A percentile compares a stretch with the other conserved stretches of the same genome.
Conservation (phyloP, 2,888 invertebrate species). For the Brenthis hecate region DNA sequence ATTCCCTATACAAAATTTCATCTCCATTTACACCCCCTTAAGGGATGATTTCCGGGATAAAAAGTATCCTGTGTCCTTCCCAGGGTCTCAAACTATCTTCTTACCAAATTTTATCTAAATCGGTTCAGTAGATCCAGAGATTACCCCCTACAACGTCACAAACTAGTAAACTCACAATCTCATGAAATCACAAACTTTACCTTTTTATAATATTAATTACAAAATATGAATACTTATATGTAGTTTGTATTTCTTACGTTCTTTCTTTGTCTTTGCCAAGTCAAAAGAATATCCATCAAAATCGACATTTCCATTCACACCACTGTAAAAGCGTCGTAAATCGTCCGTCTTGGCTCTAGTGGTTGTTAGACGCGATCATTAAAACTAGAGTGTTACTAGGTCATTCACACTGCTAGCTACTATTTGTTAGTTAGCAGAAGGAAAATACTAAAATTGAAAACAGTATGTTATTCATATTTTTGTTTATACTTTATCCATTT, state of each 20-base stretch:
- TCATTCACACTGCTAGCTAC: slow-evolving; percentile 30
- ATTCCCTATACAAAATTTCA: no score
- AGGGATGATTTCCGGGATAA: no score
- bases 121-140: no score
- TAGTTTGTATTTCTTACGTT: not conserved
- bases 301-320: slow-evolving; percentile 66
- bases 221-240: not conserved
- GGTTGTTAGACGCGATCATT: slow-evolving; percentile 62
- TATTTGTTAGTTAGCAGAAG: slow-evolving; percentile 14
- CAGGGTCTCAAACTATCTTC: no score
- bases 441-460: slow-evolving; percentile 13
- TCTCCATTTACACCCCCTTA: no score
- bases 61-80: no score
- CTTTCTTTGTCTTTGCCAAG: not conserved
- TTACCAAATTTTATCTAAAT: no score
- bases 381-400: slow-evolving; percentile 48
- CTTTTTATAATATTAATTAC: no score
- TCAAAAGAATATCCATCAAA: slow-evolving; percentile 43
- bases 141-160: no score
- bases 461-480: not conserved
- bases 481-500: not conserved
- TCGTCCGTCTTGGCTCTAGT: slow-evolving; percentile 51
- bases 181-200: no score
- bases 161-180: no score
- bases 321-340: slow-evolving; percentile 66